Conservation (phyloP, 1,140 invertebrate genomes). For the Venustaconcha ellipsiformis region DNA sequence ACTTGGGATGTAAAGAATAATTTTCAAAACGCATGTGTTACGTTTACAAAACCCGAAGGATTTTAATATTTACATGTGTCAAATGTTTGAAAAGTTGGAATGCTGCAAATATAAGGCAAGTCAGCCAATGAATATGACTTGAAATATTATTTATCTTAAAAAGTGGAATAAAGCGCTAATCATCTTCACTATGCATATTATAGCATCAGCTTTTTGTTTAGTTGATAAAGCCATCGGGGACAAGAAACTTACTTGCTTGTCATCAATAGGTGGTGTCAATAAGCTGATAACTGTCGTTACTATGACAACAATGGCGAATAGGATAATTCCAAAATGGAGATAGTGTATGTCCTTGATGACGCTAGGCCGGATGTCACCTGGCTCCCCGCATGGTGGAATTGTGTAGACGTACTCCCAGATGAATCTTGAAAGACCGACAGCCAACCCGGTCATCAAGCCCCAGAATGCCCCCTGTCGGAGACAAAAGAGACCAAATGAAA, state of each 20-base stretch:
- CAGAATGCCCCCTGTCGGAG: constrained; percentile 71
- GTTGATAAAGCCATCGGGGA: background rate
- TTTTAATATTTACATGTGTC: background rate
- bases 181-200: background rate
- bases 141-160: background rate
- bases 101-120: background rate
- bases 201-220: background rate
- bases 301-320: constrained; percentile 62
- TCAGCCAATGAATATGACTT: background rate
- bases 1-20: too few species aligned
- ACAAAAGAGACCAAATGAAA: constrained; percentile 24
- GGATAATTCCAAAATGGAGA: constrained; percentile 68
- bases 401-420: constrained; percentile 66
- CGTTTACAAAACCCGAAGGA: background rate
- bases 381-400: constrained; percentile 58
- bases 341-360: constrained; percentile 68
- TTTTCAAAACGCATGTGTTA: too few species aligned
- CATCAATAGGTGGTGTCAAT: constrained; percentile 62
- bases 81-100: background rate
- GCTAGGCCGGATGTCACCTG: constrained; percentile 46
- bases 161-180: background rate
- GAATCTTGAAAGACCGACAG: constrained; percentile 69
- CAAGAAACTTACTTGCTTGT: constrained; percentile 59
- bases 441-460: constrained; percentile 72
- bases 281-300: constrained; percentile 62